Evolutionary conservation across 2,113 vertebrate species (phyloP).

Genomic region (Lamprotornis superbus): DNA sequence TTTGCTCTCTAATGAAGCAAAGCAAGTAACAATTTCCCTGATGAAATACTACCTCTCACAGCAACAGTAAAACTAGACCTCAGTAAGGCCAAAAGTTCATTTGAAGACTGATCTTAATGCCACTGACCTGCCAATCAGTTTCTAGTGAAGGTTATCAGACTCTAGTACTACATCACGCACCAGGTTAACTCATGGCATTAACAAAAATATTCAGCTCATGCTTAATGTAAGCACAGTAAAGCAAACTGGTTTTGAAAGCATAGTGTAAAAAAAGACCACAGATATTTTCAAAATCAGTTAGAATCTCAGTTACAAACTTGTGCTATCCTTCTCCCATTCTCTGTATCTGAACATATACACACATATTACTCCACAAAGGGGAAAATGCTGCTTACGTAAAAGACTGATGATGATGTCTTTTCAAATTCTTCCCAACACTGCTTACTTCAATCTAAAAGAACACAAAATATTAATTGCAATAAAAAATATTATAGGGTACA

Average conservation of each 20-base stretch:
- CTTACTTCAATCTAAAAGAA: slow-evolving; percentile 70
- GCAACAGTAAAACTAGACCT: not conserved
- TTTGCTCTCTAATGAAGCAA: not conserved
- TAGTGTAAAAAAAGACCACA: not conserved
- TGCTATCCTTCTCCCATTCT: not conserved
- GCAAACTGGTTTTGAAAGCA: not conserved
- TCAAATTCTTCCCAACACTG: slow-evolving; percentile 67
- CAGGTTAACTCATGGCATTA: not conserved
- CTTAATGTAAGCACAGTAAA: not conserved
- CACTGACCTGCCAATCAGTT: not conserved
- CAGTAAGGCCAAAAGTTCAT: not conserved
- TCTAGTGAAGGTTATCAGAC: not conserved
- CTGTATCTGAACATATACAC: not conserved
- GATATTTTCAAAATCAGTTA: not conserved
- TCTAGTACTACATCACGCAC: not conserved
- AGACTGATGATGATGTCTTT: slow-evolving; percentile 63
- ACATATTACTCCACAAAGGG: not conserved
- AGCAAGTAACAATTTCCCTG: not conserved
- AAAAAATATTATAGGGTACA: not conserved
- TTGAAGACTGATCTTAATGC: not conserved
- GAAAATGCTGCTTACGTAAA: slow-evolving; percentile 70
- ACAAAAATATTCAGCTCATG: not conserved
- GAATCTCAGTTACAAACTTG: not conserved
- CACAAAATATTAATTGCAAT: slow-evolving; percentile 4
- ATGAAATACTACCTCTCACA: not conserved